These are phyloP conservation scores for Lonchura striata DNA, from an alignment of 2,113 vertebrate genomes.

Conservation along the genomic window DNA sequence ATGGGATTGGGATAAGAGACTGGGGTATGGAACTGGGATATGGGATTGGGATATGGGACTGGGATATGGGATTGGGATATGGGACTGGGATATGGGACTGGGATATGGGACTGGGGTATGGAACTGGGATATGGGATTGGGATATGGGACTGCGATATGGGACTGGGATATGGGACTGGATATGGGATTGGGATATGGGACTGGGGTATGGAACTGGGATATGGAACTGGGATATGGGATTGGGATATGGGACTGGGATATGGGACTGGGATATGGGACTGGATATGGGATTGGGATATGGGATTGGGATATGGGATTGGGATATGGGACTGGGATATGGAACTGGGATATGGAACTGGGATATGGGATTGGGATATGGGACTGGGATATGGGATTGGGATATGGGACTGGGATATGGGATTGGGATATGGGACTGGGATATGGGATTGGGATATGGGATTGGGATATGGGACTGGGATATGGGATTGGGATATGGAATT, in stretches of 20 bases:
- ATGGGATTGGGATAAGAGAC: accelerated
- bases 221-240: accelerated
- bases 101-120: accelerated
- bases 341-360: accelerated
- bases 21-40: too few species aligned
- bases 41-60: not conserved
- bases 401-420: too few species aligned
- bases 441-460: accelerated
- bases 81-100: too few species aligned
- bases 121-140: accelerated
- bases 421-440: accelerated
- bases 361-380: accelerated
- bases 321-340: accelerated
- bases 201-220: not conserved
- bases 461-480: accelerated
- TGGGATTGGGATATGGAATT: accelerated
- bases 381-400: accelerated
- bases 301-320: accelerated
- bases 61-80: accelerated
- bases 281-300: not conserved
- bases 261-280: accelerated
- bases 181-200: not conserved
- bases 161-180: not conserved
- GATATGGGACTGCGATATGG: accelerated
- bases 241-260: not conserved